Conservation (phyloP, 2,888 invertebrate species). For the Drosophila nr. perissopoda region DNA sequence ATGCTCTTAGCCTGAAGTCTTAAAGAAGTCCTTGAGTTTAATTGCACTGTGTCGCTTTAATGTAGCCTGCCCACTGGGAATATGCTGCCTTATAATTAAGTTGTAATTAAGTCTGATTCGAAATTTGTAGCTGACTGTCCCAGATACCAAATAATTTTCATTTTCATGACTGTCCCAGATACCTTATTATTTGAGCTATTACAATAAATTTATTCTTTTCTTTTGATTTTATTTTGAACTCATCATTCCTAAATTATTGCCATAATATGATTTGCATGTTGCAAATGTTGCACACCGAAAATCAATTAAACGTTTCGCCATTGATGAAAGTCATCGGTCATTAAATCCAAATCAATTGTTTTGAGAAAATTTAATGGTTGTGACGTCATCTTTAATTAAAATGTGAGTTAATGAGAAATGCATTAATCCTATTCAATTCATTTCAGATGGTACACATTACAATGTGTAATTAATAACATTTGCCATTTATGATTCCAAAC, state of each 20-base stretch:
- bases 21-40: neutral
- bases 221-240: neutral
- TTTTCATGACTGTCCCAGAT: too few relatives aligned
- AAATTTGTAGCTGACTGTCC: neutral
- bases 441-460: neutral
- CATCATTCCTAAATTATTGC: neutral
- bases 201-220: neutral
- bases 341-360: neutral
- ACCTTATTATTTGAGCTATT: neutral
- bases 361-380: neutral
- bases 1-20: neutral
- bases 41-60: neutral
- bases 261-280: neutral
- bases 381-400: slow-evolving; percentile 2
- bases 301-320: neutral
- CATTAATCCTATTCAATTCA: neutral
- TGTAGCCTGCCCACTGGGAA: neutral
- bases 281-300: neutral
- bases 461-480: neutral
- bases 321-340: neutral
- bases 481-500: neutral
- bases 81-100: slow-evolving; percentile 17
- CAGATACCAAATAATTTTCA: too few relatives aligned
- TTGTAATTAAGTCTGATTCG: slow-evolving; percentile 14
- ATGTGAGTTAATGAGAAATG: neutral